Percentiles rank a stretch among this genome's conserved stretches.
Conservation (phyloP, 2,888 invertebrate species). For the Scaptomyza tumidula region DNA sequence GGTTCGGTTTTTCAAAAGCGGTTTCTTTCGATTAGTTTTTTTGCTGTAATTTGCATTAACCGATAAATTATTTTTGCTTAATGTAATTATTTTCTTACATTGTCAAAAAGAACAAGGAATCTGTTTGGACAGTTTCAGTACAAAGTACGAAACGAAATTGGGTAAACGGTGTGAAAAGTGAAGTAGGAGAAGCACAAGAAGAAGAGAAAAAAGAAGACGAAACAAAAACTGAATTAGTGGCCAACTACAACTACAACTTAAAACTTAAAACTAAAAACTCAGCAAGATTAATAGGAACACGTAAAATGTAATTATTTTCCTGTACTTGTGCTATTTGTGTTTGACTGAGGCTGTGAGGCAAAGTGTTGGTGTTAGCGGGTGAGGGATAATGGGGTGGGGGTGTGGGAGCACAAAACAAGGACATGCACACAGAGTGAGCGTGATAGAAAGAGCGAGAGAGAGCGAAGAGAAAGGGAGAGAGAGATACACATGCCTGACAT, state of each 20-base stretch:
- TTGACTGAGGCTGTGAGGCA: slow-evolving; percentile 21
- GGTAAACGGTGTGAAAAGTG: not conserved
- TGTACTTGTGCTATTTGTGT: slow-evolving; percentile 77
- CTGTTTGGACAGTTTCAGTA: slow-evolving; percentile 18
- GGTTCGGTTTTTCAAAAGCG: too few relatives aligned
- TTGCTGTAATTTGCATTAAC: too few relatives aligned
- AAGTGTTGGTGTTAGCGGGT: not conserved
- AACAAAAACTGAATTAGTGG: slow-evolving; percentile 75
- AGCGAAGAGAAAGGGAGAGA: slow-evolving; percentile 15
- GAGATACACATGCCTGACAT: slow-evolving; percentile 55
- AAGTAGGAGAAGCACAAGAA: not conserved
- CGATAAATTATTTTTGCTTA: not conserved
- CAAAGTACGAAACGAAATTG: slow-evolving; percentile 63
- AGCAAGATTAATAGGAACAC: slow-evolving; percentile 81
- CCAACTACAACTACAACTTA: slow-evolving; percentile 62
- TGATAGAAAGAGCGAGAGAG: not conserved
- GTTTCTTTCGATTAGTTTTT: too few relatives aligned
- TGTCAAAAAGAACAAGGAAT: slow-evolving; percentile 3
- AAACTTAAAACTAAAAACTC: slow-evolving; percentile 76
- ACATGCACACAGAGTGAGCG: slow-evolving; percentile 23
- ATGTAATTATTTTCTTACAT: not conserved
- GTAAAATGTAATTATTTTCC: slow-evolving; percentile 79
- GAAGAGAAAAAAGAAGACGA: not conserved
- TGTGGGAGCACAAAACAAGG: slow-evolving; percentile 14
- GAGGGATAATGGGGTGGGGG: not conserved